Conservation (phyloP, 1,140 invertebrate species). For the Matsumurasca onukii region DNA sequence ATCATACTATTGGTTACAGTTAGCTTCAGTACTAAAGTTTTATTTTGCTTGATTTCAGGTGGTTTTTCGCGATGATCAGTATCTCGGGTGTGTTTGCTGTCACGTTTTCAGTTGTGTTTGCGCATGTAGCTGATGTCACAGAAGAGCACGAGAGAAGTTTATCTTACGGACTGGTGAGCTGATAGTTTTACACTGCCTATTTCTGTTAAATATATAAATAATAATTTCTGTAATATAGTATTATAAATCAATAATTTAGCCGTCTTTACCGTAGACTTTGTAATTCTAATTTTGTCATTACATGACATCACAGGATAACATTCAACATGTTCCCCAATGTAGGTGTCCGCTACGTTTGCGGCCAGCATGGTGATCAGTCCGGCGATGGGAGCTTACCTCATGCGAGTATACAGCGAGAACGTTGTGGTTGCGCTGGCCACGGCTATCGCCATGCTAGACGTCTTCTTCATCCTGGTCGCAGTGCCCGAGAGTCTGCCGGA, state of each 20-base stretch:
- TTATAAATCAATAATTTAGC: too few species aligned
- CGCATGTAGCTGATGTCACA: conserved; percentile 99
- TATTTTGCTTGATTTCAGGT: conserved; percentile 57
- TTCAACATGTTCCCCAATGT: conserved; percentile 19
- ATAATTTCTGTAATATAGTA: too few species aligned
- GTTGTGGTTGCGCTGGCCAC: conserved; percentile 96
- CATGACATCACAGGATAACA: background rate
- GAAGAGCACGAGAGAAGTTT: conserved; percentile 93
- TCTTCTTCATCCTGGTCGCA: conserved; percentile 97
- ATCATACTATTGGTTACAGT: too few species aligned
- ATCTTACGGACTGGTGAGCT: conserved; percentile 92
- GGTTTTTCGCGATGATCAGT: conserved; percentile 99
- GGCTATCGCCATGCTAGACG: conserved; percentile 91
- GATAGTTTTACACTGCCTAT: too few species aligned
- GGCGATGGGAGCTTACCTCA: conserved; percentile 92
- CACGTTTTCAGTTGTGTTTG: conserved; percentile 98
- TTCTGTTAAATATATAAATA: too few species aligned
- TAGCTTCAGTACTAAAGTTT: too few species aligned
- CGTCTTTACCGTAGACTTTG: too few species aligned
- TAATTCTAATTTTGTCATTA: background rate
- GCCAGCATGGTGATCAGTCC: conserved; percentile 98
- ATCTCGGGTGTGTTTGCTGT: conserved; percentile 98
- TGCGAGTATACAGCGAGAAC: conserved; percentile 86
- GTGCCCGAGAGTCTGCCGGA: conserved; percentile 98
- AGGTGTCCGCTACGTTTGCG: conserved; percentile 97